phyloP scores from a whole-genome alignment of 2,888 invertebrate genomes.

The Thymelicus sylvestris region DNA sequence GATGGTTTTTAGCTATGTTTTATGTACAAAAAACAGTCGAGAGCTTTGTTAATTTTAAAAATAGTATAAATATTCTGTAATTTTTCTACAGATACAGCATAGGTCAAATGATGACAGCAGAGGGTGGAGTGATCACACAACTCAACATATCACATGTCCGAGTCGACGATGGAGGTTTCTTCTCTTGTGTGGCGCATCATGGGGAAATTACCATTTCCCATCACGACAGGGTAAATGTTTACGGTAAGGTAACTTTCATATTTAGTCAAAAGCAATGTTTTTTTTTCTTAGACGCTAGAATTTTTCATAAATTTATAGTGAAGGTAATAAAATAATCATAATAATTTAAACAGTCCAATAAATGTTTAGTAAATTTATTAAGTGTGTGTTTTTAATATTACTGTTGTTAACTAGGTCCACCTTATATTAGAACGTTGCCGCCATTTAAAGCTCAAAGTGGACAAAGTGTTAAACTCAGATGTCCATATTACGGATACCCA shows the following conservation, averaged over 20 bases:
- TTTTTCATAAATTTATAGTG: no score
- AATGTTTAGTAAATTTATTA: no score
- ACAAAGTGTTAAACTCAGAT: constrained; percentile 89
- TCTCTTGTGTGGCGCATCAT: constrained; percentile 83
- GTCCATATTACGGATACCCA: constrained; percentile 95
- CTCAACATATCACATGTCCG: constrained; percentile 83
- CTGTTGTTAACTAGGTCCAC: constrained; percentile 84
- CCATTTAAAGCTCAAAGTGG: constrained; percentile 93
- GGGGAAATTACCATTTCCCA: constrained; percentile 64
- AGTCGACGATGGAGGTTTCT: constrained; percentile 86
- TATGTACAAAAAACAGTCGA: no score
- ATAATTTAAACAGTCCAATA: no score
- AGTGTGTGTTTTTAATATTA: no score
- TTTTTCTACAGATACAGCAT: constrained; percentile 53
- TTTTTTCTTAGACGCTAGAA: no score
- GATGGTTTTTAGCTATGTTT: no score
- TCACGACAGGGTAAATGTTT: constrained; percentile 79
- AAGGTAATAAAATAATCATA: no score
- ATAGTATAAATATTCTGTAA: no score
- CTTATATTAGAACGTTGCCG: constrained; percentile 89
- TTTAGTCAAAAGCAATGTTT: no score
- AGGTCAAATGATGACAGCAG: constrained; percentile 69
- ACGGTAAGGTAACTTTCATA: constrained; percentile 63
- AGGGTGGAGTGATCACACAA: constrained; percentile 68
- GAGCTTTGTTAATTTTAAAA: no score